Conservation (phyloP, 2,113 vertebrate species). For the Hyperoodon ampullatus region DNA sequence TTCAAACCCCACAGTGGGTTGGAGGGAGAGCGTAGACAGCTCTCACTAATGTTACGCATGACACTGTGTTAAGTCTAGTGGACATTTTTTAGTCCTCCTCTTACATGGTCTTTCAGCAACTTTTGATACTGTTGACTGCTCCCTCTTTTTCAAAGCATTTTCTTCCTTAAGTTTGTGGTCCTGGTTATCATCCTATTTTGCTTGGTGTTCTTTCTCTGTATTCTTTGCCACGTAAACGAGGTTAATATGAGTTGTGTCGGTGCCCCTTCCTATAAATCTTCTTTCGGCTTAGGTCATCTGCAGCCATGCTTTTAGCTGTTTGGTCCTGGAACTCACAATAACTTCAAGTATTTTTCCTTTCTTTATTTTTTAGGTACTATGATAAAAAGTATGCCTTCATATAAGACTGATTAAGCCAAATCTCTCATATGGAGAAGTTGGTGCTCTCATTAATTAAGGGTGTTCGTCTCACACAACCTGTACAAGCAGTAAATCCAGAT, state of each 20-base stretch:
- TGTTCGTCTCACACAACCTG: slow-evolving; percentile 52
- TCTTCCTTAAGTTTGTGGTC: neutral
- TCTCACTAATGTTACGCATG: neutral
- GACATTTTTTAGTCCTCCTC: neutral
- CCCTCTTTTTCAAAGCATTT: neutral
- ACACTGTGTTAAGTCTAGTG: neutral
- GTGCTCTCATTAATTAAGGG: slow-evolving; percentile 38
- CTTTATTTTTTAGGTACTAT: slow-evolving; percentile 14
- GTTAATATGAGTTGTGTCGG: neutral
- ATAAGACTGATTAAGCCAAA: slow-evolving; percentile 27
- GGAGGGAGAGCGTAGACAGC: neutral
- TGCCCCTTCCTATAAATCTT: neutral
- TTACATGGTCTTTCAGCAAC: neutral
- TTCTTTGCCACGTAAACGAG: neutral
- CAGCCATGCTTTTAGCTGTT: neutral
- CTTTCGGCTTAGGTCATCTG: neutral
- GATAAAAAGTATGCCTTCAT: slow-evolving; percentile 24
- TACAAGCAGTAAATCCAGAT: slow-evolving; percentile 66
- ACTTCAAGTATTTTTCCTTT: neutral
- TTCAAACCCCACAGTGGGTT: neutral
- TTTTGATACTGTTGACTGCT: neutral
- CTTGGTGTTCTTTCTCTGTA: neutral
- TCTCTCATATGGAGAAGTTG: neutral
- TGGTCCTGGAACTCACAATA: neutral
- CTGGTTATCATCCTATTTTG: neutral